Percentiles rank a stretch among this genome's conserved stretches.
Conservation (phyloP, 2,113 vertebrate species). For the Coregonus clupeaformis region DNA sequence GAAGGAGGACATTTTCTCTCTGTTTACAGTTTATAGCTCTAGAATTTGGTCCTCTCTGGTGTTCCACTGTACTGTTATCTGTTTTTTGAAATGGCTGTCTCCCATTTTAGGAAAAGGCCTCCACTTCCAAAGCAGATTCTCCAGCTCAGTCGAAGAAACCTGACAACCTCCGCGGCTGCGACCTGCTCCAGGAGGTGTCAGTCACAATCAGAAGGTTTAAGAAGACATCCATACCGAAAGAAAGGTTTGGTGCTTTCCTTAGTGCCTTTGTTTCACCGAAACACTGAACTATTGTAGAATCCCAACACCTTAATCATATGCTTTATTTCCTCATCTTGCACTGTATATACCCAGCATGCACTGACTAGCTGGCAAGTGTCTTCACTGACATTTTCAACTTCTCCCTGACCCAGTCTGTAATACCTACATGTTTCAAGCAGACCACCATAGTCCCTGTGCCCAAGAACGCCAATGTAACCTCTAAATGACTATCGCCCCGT, state of each 20-base stretch:
- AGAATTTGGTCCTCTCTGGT: not conserved
- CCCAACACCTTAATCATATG: not conserved
- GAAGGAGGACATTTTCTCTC: not conserved
- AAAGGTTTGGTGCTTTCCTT: slow-evolving; percentile 76
- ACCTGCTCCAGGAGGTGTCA: slow-evolving; percentile 95
- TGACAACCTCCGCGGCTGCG: slow-evolving; percentile 92
- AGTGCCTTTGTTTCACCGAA: too few species aligned
- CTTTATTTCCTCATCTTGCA: too few species aligned
- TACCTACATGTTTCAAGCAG: too few species aligned
- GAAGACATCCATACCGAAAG: slow-evolving; percentile 94
- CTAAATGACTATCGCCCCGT: too few species aligned
- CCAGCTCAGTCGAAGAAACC: slow-evolving; percentile 84
- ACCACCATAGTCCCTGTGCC: too few species aligned
- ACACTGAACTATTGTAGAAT: not conserved
- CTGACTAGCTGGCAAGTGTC: too few species aligned
- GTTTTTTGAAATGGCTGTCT: not conserved
- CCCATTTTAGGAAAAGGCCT: slow-evolving; percentile 82
- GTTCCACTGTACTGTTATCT: not conserved
- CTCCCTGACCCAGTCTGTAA: too few species aligned
- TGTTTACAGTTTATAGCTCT: not conserved
- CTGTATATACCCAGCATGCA: too few species aligned
- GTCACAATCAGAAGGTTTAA: slow-evolving; percentile 97
- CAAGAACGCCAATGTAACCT: too few species aligned
- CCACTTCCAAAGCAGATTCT: slow-evolving; percentile 84
- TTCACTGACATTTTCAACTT: too few species aligned